Conservation (phyloP, 2,888 invertebrate genomes). For the Erannis defoliaria region DNA sequence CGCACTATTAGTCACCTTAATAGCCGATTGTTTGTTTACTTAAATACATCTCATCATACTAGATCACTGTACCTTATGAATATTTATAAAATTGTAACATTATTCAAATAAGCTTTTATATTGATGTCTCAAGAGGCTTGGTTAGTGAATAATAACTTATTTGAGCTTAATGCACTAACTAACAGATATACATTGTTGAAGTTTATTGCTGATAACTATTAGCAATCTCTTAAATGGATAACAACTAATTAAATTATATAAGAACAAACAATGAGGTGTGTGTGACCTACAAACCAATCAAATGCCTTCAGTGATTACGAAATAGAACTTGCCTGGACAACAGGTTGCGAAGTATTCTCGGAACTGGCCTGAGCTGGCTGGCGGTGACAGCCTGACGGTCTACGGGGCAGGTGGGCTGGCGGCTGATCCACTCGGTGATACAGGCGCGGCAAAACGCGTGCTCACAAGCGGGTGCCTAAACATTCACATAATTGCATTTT, state of each 20-base stretch:
- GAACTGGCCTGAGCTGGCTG: constrained; percentile 96
- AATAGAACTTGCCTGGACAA: constrained; percentile 89
- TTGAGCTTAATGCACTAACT: not conserved
- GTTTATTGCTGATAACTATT: not conserved
- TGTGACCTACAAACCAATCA: constrained; percentile 56
- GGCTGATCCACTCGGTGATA: constrained; percentile 97
- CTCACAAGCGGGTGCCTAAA: constrained; percentile 96
- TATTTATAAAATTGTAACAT: constrained; percentile 38
- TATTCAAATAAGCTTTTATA: constrained; percentile 28
- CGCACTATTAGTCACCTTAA: too few relatives aligned
- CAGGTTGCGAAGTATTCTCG: constrained; percentile 96
- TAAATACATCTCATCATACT: not conserved
- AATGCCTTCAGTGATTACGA: constrained; percentile 44
- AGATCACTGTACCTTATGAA: constrained; percentile 24
- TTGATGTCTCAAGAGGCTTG: constrained; percentile 18
- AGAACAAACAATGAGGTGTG: constrained; percentile 47
- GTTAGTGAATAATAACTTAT: constrained; percentile 6
- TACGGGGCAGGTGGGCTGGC: constrained; percentile 97
- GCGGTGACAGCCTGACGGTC: constrained; percentile 96
- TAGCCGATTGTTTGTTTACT: constrained; percentile 7
- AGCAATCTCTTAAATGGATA: constrained; percentile 1
- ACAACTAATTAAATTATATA: constrained; percentile 45
- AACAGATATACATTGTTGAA: not conserved
- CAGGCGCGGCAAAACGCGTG: constrained; percentile 98
- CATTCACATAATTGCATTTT: not conserved